Conservation (phyloP, 35 echinoderm and acorn worm genomes). For the Eucidaris tribuloides region DNA sequence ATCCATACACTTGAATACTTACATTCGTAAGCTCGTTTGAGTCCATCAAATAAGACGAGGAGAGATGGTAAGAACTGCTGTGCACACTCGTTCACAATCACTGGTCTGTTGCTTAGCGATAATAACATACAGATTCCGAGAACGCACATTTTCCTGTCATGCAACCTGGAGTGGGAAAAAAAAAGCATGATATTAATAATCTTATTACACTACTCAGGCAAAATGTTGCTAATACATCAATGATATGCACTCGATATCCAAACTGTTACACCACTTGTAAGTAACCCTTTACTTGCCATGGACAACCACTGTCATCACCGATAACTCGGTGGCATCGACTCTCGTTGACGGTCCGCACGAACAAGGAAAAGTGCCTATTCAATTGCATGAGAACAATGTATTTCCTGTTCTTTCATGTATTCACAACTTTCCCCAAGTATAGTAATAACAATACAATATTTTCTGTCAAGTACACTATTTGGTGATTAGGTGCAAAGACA, state of each 20-base stretch:
- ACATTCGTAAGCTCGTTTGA: slow-evolving; percentile 97
- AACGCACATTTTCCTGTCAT: slow-evolving; percentile 94
- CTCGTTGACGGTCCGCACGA: no score
- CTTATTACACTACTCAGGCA: not conserved
- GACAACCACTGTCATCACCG: no score
- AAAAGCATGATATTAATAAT: slow-evolving; percentile 15
- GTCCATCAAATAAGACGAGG: slow-evolving; percentile 74
- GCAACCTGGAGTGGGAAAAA: slow-evolving; percentile 66
- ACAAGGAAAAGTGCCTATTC: no score
- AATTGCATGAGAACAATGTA: no score
- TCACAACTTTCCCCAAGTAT: no score
- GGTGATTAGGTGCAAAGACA: no score
- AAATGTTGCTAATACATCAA: not conserved
- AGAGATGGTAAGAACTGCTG: slow-evolving; percentile 82
- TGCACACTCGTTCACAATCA: slow-evolving; percentile 56
- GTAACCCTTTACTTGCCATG: no score
- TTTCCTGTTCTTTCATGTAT: no score
- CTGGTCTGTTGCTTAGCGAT: slow-evolving; percentile 57
- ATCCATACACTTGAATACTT: slow-evolving; percentile 20
- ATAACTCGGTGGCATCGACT: no score
- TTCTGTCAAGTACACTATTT: no score
- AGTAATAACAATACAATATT: no score
- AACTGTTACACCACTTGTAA: not conserved
- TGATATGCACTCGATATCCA: not conserved
- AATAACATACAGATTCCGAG: slow-evolving; percentile 75